A percentile compares a stretch with the other conserved stretches of the same genome.
phyloP scores from a whole-genome alignment of 1,140 invertebrate species.

The Ephestia elutella region DNA sequence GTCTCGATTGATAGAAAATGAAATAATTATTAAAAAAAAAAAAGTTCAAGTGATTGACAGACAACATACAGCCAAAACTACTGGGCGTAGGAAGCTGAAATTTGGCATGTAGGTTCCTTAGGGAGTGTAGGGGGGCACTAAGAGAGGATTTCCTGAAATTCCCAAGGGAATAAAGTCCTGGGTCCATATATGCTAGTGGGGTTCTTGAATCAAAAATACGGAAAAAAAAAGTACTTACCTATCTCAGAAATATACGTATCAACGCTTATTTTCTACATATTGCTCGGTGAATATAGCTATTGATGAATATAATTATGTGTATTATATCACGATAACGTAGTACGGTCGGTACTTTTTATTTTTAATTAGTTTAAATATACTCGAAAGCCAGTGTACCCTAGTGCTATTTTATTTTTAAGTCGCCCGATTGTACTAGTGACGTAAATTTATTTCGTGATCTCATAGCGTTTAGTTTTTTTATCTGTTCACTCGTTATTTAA shows the following conservation, averaged over 20 bases:
- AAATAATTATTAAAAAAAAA: too few relatives aligned
- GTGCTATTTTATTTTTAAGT: background rate
- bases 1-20: too few relatives aligned
- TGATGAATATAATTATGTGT: background rate
- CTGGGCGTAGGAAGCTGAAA: too few relatives aligned
- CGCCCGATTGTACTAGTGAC: background rate
- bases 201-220: too few relatives aligned
- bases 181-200: too few relatives aligned
- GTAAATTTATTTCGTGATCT: slow-evolving; percentile 9
- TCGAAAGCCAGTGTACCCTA: background rate
- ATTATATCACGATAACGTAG: background rate
- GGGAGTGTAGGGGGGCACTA: too few relatives aligned
- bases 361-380: background rate
- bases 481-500: slow-evolving; percentile 2
- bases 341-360: background rate
- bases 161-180: too few relatives aligned
- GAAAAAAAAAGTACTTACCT: too few relatives aligned
- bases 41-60: too few relatives aligned
- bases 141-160: too few relatives aligned
- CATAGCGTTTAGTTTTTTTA: slow-evolving; percentile 15
- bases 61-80: too few relatives aligned
- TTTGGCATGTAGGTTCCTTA: too few relatives aligned
- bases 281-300: background rate
- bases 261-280: background rate
- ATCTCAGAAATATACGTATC: background rate